Evolutionary conservation across 2,797 vertebrate genomes (phyloP).

Genomic region (Cyprinella venusta): DNA sequence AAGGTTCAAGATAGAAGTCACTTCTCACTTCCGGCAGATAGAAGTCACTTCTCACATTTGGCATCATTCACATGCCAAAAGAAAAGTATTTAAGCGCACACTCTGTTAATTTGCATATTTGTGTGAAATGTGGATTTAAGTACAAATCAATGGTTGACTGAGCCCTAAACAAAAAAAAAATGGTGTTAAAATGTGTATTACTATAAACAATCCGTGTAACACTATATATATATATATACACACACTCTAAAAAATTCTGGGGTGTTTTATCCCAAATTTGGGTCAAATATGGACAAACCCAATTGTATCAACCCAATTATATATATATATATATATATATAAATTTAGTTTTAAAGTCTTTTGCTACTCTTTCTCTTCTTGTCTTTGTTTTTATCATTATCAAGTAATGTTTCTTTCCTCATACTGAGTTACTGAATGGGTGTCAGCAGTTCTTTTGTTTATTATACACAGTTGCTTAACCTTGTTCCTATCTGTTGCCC

Average conservation of each 20-base stretch:
- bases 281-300: too few relatives aligned
- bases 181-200: too few relatives aligned
- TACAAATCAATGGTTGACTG: too few relatives aligned
- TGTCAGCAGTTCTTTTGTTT: constrained; percentile 27
- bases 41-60: background rate
- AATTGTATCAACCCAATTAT: too few relatives aligned
- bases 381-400: background rate
- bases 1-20: background rate
- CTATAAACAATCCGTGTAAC: too few relatives aligned
- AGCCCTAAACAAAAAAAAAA: too few relatives aligned
- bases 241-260: too few relatives aligned
- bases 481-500: constrained; percentile 25
- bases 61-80: background rate
- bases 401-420: background rate
- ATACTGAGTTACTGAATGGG: background rate
- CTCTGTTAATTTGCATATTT: background rate
- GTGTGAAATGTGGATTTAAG: background rate
- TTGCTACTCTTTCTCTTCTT: background rate
- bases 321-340: too few relatives aligned
- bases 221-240: too few relatives aligned
- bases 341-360: background rate
- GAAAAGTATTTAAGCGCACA: background rate
- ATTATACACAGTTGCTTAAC: constrained; percentile 26
- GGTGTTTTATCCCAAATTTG: too few relatives aligned
- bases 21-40: background rate